A percentile compares a stretch with the other conserved stretches of the same genome.
phyloP scores from a whole-genome alignment of 2,888 invertebrate species.

The Asteroscopus sphinx region DNA sequence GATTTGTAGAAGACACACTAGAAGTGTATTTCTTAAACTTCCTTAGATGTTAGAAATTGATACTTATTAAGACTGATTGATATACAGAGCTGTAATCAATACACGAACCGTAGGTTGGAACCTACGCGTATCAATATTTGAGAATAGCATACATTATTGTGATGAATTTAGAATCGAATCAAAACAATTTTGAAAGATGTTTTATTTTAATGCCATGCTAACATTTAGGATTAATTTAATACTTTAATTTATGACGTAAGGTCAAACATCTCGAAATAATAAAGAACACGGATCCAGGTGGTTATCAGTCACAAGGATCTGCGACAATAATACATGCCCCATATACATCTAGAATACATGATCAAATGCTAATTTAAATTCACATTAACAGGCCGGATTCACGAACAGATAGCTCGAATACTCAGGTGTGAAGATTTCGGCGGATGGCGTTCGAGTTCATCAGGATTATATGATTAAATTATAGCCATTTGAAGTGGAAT shows the following conservation, averaged over 20 bases:
- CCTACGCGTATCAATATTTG: too few relatives aligned
- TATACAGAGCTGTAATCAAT: too few relatives aligned
- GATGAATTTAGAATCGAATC: background rate
- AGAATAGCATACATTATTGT: background rate
- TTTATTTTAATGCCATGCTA: constrained; percentile 3
- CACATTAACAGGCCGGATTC: constrained; percentile 41
- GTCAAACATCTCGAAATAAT: constrained; percentile 40
- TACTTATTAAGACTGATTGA: too few relatives aligned
- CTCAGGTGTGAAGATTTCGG: constrained; percentile 69
- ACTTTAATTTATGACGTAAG: constrained; percentile 33
- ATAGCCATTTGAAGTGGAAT: constrained; percentile 52
- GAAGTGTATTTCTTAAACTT: too few relatives aligned
- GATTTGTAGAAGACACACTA: too few relatives aligned
- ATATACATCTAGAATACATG: constrained; percentile 35
- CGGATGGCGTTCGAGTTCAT: constrained; percentile 33
- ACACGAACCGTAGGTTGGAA: too few relatives aligned
- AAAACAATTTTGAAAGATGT: background rate
- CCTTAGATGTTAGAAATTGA: too few relatives aligned
- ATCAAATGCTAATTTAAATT: constrained; percentile 52
- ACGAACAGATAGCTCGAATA: constrained; percentile 55
- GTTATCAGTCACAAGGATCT: constrained; percentile 51
- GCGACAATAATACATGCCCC: constrained; percentile 36
- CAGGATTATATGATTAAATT: constrained; percentile 50
- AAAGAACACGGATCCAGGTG: constrained; percentile 51
- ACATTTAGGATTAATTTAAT: constrained; percentile 26